Percentiles rank a stretch among this genome's conserved stretches.
Conservation (phyloP, 2,113 vertebrate genomes). For the Callospermophilus lateralis region DNA sequence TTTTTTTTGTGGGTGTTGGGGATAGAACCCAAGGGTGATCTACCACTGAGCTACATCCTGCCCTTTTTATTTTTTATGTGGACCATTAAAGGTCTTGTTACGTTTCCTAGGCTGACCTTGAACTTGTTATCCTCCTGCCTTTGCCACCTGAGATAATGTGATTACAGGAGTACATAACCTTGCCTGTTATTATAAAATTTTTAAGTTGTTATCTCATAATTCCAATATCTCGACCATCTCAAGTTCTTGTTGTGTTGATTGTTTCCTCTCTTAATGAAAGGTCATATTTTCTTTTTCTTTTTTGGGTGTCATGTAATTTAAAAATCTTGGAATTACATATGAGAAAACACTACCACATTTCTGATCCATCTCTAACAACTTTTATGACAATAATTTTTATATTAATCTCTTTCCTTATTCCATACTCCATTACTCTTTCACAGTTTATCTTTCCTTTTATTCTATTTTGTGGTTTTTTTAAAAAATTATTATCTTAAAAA, state of each 20-base stretch:
- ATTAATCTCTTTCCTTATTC: neutral
- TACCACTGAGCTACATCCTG: neutral
- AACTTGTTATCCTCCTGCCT: neutral
- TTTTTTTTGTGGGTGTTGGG: neutral
- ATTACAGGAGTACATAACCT: neutral
- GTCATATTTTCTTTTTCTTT: neutral
- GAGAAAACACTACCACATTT: constrained; percentile 44
- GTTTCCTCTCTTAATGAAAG: neutral
- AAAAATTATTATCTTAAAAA: neutral
- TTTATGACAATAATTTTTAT: neutral
- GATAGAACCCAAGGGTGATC: neutral
- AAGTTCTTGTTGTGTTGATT: neutral
- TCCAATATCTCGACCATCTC: neutral
- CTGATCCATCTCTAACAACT: constrained; percentile 12
- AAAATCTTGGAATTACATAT: constrained; percentile 37
- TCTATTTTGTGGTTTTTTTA: neutral
- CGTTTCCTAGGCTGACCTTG: neutral
- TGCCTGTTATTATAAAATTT: neutral
- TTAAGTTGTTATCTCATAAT: neutral
- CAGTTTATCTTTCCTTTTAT: too few species aligned
- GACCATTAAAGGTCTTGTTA: neutral
- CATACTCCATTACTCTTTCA: too few species aligned
- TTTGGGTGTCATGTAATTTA: constrained; percentile 33
- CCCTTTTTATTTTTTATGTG: neutral
- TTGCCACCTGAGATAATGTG: neutral